A percentile compares a stretch with the other conserved stretches of the same genome.
These are phyloP conservation scores for Charina bottae DNA, from an alignment of 2,113 vertebrate genomes.

Conservation along the genomic window DNA sequence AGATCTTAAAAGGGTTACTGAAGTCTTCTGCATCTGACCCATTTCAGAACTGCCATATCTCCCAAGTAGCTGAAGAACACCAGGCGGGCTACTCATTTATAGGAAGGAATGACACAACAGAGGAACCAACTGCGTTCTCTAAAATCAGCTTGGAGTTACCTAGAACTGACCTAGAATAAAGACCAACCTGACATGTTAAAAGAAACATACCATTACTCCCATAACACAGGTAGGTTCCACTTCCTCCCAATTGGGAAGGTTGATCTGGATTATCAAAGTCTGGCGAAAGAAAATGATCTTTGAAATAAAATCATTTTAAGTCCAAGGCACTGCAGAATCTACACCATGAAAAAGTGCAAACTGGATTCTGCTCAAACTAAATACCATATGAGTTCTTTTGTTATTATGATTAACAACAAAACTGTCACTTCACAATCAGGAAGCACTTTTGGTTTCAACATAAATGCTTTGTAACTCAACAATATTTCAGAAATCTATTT, in stretches of 20 bases:
- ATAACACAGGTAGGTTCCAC: background rate
- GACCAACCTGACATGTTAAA: too few relatives aligned
- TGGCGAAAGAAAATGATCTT: background rate
- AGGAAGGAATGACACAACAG: too few relatives aligned
- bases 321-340: background rate
- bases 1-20: background rate
- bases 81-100: too few relatives aligned
- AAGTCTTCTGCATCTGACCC: too few relatives aligned
- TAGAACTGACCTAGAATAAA: too few relatives aligned
- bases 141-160: too few relatives aligned
- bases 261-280: background rate
- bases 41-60: too few relatives aligned
- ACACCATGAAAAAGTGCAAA: conserved; percentile 11
- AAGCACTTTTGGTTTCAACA: background rate
- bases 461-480: conserved; percentile 14
- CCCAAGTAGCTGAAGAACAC: too few relatives aligned
- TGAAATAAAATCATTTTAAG: conserved; percentile 4
- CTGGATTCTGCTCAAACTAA: background rate
- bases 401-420: conserved; percentile 1
- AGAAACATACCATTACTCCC: too few relatives aligned
- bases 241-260: background rate
- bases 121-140: too few relatives aligned
- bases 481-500: conserved; percentile 25
- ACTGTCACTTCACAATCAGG: conserved; percentile 12
- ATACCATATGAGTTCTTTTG: background rate